Evolutionary conservation across 2,113 vertebrate genomes (phyloP).

Genomic region (Epinephelus cyanopodus): DNA sequence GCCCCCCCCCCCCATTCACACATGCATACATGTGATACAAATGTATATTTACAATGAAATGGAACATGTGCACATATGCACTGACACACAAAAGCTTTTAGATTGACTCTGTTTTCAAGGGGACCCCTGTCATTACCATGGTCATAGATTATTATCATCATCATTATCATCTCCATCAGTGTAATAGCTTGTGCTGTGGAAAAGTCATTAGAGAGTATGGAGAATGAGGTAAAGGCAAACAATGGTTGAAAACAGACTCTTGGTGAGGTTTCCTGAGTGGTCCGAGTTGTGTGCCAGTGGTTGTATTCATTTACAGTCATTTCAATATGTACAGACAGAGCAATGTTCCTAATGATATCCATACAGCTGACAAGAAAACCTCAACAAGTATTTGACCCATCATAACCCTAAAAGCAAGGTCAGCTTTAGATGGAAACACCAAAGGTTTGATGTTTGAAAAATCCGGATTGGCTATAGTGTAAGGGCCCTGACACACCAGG

Average conservation of each 20-base stretch:
- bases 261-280: conserved; percentile 41
- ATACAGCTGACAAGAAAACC: conserved; percentile 17
- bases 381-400: background rate
- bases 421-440: conserved; percentile 6
- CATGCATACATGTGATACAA: background rate
- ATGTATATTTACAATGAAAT: background rate
- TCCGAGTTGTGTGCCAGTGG: conserved; percentile 4
- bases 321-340: conserved; percentile 16
- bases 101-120: conserved; percentile 25
- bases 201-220: conserved; percentile 47
- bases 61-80: background rate
- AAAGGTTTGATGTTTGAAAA: background rate
- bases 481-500: no score
- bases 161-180: conserved; percentile 38
- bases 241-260: conserved; percentile 46
- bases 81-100: background rate
- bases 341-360: conserved; percentile 27
- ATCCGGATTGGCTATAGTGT: background rate
- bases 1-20: background rate
- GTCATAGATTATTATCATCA: conserved; percentile 34
- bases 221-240: conserved; percentile 37
- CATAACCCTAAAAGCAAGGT: background rate
- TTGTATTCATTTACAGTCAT: conserved; percentile 37
- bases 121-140: conserved; percentile 2
- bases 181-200: conserved; percentile 49